Evolutionary conservation across 2,888 invertebrate genomes (phyloP), one percentile per base, ranked within the genome.

Genomic region (Euzophera pinguis): DNA sequence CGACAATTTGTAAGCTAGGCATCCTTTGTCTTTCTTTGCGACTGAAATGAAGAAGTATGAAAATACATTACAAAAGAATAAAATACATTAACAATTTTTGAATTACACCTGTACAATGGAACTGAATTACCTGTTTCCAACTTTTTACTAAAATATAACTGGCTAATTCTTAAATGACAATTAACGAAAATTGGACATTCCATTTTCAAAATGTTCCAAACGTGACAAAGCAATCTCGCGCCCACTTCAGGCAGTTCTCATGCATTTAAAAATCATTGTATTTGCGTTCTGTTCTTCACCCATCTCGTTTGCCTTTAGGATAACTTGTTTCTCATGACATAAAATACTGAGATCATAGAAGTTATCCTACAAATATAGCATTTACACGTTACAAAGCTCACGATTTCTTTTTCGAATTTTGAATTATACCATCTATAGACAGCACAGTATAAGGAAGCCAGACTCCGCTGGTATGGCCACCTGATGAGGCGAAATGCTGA

Each of bases 271-370:
- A 78, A 74, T 76, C 73, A 74, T 77, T 77, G 73, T 71, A 67
- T 79, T 78, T 80, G 73, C 69, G 65, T 45, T 74, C 75, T 73
- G 73, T 76, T 77, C 71, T 69, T 67, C 75, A 75, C 77, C 71
- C 71, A 75, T 69, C 64, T 69, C 64, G 45, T 45, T 45, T 69
- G 69, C 68, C 67, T 71, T 69, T 58, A 59, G 61, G 62, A 70
- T 68, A 74, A 76, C 73, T 73, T 68, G 70, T 76, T 75, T 75
- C 65, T 34, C 32, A 14, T 39, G 39, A 9, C 10, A 16, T 9
- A 39, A 39, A 39, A 16, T 39, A 39, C 9, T 3, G 39, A 16
- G 10, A 0, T 14, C 9, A 16, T 4, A 39, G 39, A 39, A 6
- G 2, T 10, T 16, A 3, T 1, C 10, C 16, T 16, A 6, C 32